Evolutionary conservation across 2,797 vertebrate species (phyloP).

Genomic region (Pyrocephalus nanus): DNA sequence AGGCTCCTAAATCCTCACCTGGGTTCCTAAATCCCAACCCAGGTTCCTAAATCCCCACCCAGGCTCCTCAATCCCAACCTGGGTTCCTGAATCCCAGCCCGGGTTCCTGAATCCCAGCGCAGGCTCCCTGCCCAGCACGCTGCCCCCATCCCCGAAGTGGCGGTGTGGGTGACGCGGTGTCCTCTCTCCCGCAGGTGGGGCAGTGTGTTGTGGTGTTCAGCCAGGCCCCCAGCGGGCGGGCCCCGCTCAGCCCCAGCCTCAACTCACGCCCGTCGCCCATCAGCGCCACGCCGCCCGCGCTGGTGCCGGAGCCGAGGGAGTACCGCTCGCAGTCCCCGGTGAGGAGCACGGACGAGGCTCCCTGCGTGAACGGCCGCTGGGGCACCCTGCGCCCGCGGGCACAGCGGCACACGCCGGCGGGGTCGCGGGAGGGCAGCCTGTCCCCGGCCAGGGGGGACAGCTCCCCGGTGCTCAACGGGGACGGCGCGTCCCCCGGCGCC

Average conservation of each 20-base stretch:
- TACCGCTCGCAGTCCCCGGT: slow-evolving; percentile 92
- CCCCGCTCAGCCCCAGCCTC: slow-evolving; percentile 95
- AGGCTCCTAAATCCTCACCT: too few species aligned
- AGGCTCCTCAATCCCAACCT: too few species aligned
- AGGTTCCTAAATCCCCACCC: accelerated
- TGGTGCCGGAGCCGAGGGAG: slow-evolving; percentile 88
- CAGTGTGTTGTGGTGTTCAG: slow-evolving; percentile 98
- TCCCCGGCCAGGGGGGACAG: slow-evolving; percentile 88
- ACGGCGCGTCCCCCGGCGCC: slow-evolving; percentile 84
- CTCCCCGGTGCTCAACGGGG: slow-evolving; percentile 88
- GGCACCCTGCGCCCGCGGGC: slow-evolving; percentile 91
- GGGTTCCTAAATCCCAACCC: too few species aligned
- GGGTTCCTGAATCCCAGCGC: too few species aligned
- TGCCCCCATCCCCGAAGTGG: too few species aligned
- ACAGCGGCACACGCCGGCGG: slow-evolving; percentile 80
- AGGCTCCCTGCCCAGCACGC: too few species aligned
- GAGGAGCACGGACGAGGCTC: slow-evolving; percentile 89
- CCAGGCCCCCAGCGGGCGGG: slow-evolving; percentile 94
- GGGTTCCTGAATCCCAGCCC: too few species aligned
- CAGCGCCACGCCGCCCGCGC: slow-evolving; percentile 90
- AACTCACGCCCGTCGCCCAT: slow-evolving; percentile 98
- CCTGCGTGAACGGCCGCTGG: slow-evolving; percentile 97
- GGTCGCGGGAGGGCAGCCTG: slow-evolving; percentile 89
- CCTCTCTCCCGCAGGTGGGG: slow-evolving; percentile 83
- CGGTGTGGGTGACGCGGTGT: not conserved